Evolutionary conservation across 2,888 invertebrate genomes (phyloP).

Genomic region (Thysanoteuthis rhombus): DNA sequence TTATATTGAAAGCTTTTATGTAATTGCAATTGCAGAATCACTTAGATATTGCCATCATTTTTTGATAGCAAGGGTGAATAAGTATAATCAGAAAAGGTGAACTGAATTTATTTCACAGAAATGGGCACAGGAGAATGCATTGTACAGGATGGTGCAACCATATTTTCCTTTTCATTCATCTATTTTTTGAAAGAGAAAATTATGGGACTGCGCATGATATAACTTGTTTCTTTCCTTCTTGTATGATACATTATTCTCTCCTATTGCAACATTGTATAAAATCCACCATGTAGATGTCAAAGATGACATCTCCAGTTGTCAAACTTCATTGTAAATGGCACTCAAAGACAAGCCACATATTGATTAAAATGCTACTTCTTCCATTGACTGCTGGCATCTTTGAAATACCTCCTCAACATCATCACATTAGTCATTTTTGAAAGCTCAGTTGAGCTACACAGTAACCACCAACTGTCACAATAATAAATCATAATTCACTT

Average conservation of each 20-base stretch:
- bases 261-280: neutral
- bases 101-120: neutral
- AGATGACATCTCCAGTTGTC: neutral
- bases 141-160: neutral
- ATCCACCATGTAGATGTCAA: neutral
- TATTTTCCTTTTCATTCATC: neutral
- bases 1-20: too few relatives aligned
- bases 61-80: neutral
- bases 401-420: neutral
- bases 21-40: too few relatives aligned
- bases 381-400: neutral
- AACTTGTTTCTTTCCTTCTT: neutral
- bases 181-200: neutral
- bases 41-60: too few relatives aligned
- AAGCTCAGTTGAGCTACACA: neutral
- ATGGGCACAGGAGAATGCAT: neutral
- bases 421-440: neutral
- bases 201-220: neutral
- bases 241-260: neutral
- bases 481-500: neutral
- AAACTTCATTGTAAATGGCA: conserved; percentile 12
- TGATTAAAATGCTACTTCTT: neutral
- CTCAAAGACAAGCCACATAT: neutral
- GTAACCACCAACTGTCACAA: neutral
- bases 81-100: neutral